Evolutionary conservation across 2,113 vertebrate genomes (phyloP).

Genomic region (Takifugu flavidus): DNA sequence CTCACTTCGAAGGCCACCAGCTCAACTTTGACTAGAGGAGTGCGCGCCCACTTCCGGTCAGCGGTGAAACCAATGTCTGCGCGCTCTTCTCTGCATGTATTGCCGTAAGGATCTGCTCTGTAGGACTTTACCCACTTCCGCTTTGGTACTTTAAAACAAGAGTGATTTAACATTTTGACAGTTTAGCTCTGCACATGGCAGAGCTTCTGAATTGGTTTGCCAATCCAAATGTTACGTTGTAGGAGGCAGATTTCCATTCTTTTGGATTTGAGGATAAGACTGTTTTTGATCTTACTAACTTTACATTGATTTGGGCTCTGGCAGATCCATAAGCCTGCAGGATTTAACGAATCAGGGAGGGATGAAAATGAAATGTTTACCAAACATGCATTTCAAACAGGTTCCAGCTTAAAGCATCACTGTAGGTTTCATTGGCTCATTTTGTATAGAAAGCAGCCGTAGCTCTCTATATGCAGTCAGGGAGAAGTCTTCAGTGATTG

Average conservation of each 20-base stretch:
- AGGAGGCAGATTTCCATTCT: slow-evolving; percentile 28
- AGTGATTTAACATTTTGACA: slow-evolving; percentile 44
- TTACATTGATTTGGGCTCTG: slow-evolving; percentile 29
- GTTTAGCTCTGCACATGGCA: slow-evolving; percentile 24
- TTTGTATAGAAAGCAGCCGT: slow-evolving; percentile 56
- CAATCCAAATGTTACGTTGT: slow-evolving; percentile 18
- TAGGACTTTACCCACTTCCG: slow-evolving; percentile 49
- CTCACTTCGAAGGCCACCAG: slow-evolving; percentile 88
- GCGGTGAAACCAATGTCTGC: slow-evolving; percentile 47
- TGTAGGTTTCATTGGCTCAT: slow-evolving; percentile 44
- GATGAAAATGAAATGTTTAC: slow-evolving; percentile 61
- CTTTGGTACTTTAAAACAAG: slow-evolving; percentile 50
- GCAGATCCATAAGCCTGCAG: slow-evolving; percentile 35
- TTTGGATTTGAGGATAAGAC: slow-evolving; percentile 37
- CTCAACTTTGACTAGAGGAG: slow-evolving; percentile 83
- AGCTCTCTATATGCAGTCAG: slow-evolving; percentile 63
- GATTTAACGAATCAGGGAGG: slow-evolving; percentile 66
- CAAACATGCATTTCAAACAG: slow-evolving; percentile 54
- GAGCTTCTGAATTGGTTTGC: slow-evolving; percentile 38
- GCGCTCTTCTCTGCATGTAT: slow-evolving; percentile 64
- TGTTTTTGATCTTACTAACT: slow-evolving; percentile 34
- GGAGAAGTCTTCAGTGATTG: slow-evolving; percentile 49
- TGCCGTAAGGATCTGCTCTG: slow-evolving; percentile 56
- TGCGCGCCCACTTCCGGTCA: slow-evolving; percentile 38
- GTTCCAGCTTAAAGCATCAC: slow-evolving; percentile 35